These are phyloP conservation scores for Diplogasteroides magnus DNA, from an alignment of 1,140 invertebrate species.

Conservation along the genomic window DNA sequence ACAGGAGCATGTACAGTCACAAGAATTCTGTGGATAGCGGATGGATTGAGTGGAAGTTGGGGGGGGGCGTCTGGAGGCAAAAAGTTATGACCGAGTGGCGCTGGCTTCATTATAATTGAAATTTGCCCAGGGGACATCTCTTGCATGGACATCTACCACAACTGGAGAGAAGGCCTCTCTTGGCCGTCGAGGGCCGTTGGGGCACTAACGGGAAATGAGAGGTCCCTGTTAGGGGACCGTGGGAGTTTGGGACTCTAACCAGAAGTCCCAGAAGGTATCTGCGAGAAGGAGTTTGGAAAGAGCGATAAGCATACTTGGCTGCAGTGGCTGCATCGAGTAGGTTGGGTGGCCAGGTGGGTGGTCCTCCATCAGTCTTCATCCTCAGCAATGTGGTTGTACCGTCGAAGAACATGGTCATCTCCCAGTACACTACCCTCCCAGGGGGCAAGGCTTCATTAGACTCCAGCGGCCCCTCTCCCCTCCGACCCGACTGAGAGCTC, in stretches of 20 bases:
- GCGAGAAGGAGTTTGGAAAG: conserved; percentile 4
- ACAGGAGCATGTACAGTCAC: neutral
- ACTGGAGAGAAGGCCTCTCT: no score
- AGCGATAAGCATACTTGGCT: conserved; percentile 32
- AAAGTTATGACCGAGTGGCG: no score
- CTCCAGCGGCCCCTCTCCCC: no score
- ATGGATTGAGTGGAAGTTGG: no score
- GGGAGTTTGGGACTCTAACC: no score
- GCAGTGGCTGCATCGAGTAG: conserved; percentile 38
- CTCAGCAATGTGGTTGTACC: conserved; percentile 39
- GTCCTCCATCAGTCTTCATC: conserved; percentile 39
- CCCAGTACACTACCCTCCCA: conserved; percentile 22
- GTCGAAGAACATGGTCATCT: conserved; percentile 41
- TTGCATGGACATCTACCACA: no score
- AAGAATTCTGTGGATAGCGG: conserved; percentile 6
- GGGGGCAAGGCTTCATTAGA: conserved; percentile 29
- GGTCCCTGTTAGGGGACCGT: conserved; percentile 6
- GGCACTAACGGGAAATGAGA: conserved; percentile 28
- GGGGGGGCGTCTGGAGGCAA: no score
- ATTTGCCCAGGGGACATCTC: no score
- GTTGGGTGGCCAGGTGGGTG: conserved; percentile 32
- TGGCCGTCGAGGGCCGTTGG: neutral
- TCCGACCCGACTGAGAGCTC: no score
- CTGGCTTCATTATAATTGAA: no score
- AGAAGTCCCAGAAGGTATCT: neutral